Conservation (phyloP, 1,140 invertebrate species). For the Holotrichia oblita region DNA sequence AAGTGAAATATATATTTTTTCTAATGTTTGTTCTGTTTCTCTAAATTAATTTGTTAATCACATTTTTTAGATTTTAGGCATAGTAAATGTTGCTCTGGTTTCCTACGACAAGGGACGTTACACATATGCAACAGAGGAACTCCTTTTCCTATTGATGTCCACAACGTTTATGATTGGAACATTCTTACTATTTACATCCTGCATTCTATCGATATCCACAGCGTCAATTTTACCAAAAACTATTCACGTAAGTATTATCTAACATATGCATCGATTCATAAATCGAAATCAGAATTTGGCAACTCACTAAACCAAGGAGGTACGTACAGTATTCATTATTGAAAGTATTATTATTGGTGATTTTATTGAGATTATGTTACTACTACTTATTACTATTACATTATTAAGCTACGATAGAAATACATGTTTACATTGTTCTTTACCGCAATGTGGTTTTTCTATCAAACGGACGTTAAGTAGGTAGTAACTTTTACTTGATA, state of each 20-base stretch:
- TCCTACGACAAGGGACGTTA: constrained; percentile 68
- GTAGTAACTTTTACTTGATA: no score
- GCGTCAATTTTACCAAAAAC: constrained; percentile 84
- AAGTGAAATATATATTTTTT: no score
- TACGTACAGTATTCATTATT: no score
- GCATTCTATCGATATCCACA: constrained; percentile 77
- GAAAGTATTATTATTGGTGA: no score
- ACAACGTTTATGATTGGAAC: constrained; percentile 81
- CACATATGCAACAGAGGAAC: constrained; percentile 62
- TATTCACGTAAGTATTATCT: constrained; percentile 78
- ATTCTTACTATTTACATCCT: constrained; percentile 76
- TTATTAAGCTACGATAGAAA: no score
- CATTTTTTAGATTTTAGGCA: constrained; percentile 76
- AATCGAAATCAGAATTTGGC: no score
- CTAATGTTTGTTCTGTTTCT: no score
- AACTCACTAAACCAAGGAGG: no score
- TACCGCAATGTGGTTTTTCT: background rate
- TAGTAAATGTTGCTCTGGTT: constrained; percentile 74
- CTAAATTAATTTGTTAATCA: no score
- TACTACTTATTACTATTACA: no score
- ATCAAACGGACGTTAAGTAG: background rate
- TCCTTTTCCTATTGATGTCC: constrained; percentile 79
- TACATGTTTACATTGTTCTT: background rate
- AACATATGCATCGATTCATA: background rate
- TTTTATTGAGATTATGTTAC: no score